Conservation (phyloP, 2,113 vertebrate genomes). For the Onychostoma macrolepis region DNA sequence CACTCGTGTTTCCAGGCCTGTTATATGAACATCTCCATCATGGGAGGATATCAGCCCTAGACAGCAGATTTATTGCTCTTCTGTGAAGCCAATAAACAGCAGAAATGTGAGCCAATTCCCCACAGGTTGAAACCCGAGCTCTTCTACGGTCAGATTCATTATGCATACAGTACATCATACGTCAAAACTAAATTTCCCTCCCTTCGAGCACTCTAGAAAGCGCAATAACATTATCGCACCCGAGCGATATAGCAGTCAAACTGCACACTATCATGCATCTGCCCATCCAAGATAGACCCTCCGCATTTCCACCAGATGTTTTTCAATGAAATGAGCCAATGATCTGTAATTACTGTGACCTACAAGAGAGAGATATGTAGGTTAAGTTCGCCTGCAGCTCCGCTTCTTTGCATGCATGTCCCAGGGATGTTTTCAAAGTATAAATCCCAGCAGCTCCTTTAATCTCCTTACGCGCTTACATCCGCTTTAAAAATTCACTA, state of each 20-base stretch:
- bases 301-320: conserved; percentile 57
- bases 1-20: conserved; percentile 10
- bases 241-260: background rate
- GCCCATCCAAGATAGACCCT: background rate
- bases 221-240: conserved; percentile 42
- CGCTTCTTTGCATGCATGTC: conserved; percentile 67
- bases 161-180: conserved; percentile 70
- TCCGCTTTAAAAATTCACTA: conserved; percentile 81
- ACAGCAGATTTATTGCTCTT: conserved; percentile 68
- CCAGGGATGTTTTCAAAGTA: conserved; percentile 71
- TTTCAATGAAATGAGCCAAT: conserved; percentile 63
- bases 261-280: background rate
- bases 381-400: conserved; percentile 67
- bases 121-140: conserved; percentile 61
- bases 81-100: conserved; percentile 67
- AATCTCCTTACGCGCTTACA: conserved; percentile 82
- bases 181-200: conserved; percentile 69
- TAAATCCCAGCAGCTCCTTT: conserved; percentile 82
- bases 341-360: conserved; percentile 68
- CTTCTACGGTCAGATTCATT: conserved; percentile 71
- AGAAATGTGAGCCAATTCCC: conserved; percentile 65
- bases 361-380: conserved; percentile 70
- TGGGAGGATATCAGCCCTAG: conserved; percentile 39
- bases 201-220: conserved; percentile 59
- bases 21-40: conserved; percentile 33